Evolutionary conservation across 2,113 vertebrate species (phyloP).

Genomic region (Okapia johnstoni): DNA sequence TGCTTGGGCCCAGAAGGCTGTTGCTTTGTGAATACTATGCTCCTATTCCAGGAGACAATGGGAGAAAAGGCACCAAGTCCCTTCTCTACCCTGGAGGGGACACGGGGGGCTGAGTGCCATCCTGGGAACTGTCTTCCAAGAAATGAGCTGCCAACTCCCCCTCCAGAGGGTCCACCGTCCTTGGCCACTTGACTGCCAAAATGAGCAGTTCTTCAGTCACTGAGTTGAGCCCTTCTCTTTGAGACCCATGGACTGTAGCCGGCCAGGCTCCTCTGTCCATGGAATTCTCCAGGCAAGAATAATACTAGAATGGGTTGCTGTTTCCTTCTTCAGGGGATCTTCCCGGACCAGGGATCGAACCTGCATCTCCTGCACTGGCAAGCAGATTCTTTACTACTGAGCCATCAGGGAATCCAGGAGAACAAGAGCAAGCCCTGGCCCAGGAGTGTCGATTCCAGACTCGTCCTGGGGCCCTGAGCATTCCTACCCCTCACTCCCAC

Average conservation of each 20-base stretch:
- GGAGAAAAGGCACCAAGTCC: not conserved
- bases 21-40: not conserved
- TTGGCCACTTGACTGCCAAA: not conserved
- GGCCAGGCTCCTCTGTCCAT: not conserved
- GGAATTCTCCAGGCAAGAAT: not conserved
- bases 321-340: not conserved
- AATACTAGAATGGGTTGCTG: not conserved
- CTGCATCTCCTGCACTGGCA: not conserved
- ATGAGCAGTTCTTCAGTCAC: not conserved
- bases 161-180: not conserved
- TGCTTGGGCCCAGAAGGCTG: not conserved
- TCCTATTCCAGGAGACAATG: not conserved
- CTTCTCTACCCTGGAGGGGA: not conserved
- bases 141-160: not conserved
- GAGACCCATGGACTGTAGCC: not conserved
- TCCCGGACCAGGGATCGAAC: not conserved
- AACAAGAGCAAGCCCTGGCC: not conserved
- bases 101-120: not conserved
- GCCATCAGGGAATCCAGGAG: not conserved
- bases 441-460: not conserved
- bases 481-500: accelerated
- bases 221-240: not conserved
- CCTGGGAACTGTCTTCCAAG: not conserved
- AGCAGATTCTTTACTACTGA: not conserved
- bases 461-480: not conserved